These are phyloP conservation scores for Trissolcus brochymenae DNA, from an alignment of 2,888 invertebrate genomes.

Conservation along the genomic window DNA sequence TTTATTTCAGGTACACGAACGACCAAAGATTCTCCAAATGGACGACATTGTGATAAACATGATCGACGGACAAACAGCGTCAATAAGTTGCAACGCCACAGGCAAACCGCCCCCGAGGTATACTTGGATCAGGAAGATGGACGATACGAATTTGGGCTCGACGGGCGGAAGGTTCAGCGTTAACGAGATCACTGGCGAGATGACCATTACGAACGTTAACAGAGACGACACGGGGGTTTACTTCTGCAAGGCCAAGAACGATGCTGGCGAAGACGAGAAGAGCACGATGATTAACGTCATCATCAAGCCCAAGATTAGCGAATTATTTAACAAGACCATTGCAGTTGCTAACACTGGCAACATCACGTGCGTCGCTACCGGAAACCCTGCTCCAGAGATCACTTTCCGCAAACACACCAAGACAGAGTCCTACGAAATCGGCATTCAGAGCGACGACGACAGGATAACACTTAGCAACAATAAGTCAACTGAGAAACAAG, in stretches of 20 bases:
- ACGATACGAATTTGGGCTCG: constrained; percentile 83
- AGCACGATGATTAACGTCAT: constrained; percentile 83
- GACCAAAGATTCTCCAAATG: constrained; percentile 82
- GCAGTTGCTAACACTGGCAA: constrained; percentile 81
- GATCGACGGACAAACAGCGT: constrained; percentile 87
- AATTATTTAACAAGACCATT: constrained; percentile 85
- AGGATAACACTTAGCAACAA: constrained; percentile 82
- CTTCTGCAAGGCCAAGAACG: constrained; percentile 88
- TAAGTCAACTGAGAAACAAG: constrained; percentile 77
- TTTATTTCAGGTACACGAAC: constrained; percentile 82
- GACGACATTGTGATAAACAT: constrained; percentile 82
- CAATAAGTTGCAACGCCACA: constrained; percentile 85
- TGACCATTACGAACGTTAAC: constrained; percentile 85
- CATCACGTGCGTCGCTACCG: constrained; percentile 86
- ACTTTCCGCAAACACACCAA: constrained; percentile 87
- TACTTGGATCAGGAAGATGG: constrained; percentile 88
- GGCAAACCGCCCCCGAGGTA: constrained; percentile 91
- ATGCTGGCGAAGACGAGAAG: constrained; percentile 84
- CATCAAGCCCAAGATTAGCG: constrained; percentile 88
- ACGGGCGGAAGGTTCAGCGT: constrained; percentile 83
- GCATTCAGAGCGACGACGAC: constrained; percentile 82
- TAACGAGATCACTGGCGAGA: constrained; percentile 82
- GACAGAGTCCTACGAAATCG: constrained; percentile 81
- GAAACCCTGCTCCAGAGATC: constrained; percentile 87
- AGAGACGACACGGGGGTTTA: constrained; percentile 88